These are phyloP conservation scores for Morone saxatilis DNA, from an alignment of 2,113 vertebrate species.

Conservation along the genomic window DNA sequence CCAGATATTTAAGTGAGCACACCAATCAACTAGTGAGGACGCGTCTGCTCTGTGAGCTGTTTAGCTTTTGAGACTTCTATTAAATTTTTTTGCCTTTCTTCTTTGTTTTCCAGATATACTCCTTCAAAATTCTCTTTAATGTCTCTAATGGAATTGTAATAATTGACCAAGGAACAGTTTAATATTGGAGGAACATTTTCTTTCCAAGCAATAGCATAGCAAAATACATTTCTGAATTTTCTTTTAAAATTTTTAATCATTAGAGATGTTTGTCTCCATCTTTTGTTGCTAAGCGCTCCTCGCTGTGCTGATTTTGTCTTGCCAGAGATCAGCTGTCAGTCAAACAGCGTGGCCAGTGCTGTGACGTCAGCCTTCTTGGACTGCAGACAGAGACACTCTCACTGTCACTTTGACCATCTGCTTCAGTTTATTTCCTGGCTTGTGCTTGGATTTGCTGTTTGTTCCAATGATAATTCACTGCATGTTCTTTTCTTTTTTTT, in stretches of 20 bases:
- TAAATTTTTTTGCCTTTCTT: too few relatives aligned
- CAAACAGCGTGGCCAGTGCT: not conserved
- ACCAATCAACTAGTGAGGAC: too few relatives aligned
- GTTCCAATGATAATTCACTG: constrained; percentile 11
- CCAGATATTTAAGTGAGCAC: too few relatives aligned
- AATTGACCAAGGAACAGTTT: too few relatives aligned
- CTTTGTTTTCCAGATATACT: too few relatives aligned
- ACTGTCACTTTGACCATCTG: constrained; percentile 59
- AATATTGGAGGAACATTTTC: too few relatives aligned
- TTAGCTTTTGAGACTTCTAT: too few relatives aligned
- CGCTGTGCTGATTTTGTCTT: not conserved
- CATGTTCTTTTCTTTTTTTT: constrained; percentile 15
- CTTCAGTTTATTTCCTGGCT: constrained; percentile 33
- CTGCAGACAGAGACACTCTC: constrained; percentile 34
- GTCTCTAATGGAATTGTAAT: too few relatives aligned
- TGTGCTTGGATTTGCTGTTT: constrained; percentile 9
- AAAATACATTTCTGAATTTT: too few relatives aligned
- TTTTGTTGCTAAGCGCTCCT: not conserved
- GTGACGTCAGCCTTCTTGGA: constrained; percentile 43
- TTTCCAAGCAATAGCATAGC: too few relatives aligned
- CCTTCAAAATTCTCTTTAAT: too few relatives aligned
- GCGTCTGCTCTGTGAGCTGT: too few relatives aligned
- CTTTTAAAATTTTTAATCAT: not conserved
- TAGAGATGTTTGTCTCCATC: not conserved
- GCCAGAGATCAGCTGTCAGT: constrained; percentile 38